phyloP scores from a whole-genome alignment of 2,113 vertebrate genomes.

The Arenaria interpres region DNA sequence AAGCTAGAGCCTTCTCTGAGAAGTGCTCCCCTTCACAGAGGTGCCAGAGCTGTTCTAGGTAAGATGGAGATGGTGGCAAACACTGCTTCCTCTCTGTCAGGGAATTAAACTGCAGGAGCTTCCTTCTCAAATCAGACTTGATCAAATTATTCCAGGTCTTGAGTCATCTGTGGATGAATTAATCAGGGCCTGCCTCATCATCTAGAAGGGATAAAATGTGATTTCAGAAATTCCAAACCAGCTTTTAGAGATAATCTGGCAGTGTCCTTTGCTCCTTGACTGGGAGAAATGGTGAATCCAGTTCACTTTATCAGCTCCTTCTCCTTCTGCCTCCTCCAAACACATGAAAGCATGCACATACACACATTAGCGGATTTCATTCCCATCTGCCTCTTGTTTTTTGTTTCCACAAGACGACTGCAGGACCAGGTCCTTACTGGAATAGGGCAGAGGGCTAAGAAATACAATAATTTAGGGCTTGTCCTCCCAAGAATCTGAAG shows the following conservation, averaged over 20 bases:
- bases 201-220: not conserved
- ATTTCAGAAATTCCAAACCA: not conserved
- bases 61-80: not conserved
- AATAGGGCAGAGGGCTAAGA: not conserved
- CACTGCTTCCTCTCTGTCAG: not conserved
- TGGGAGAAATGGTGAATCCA: not conserved
- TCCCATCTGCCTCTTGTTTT: not conserved
- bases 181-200: not conserved
- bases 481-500: not conserved
- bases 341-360: rapidly evolving
- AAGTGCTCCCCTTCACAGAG: not conserved
- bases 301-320: not conserved
- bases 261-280: not conserved
- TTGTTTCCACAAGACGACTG: not conserved
- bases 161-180: not conserved
- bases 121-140: not conserved
- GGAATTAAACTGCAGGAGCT: not conserved
- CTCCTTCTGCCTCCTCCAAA: not conserved
- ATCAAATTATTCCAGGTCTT: not conserved
- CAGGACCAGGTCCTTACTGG: not conserved
- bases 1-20: not conserved
- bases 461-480: not conserved
- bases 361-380: not conserved
- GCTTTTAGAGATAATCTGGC: not conserved
- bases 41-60: not conserved